Evolutionary conservation across 2,888 invertebrate genomes (phyloP), one percentile per base, ranked within the genome.

Genomic region (Lochmaea crataegi): DNA sequence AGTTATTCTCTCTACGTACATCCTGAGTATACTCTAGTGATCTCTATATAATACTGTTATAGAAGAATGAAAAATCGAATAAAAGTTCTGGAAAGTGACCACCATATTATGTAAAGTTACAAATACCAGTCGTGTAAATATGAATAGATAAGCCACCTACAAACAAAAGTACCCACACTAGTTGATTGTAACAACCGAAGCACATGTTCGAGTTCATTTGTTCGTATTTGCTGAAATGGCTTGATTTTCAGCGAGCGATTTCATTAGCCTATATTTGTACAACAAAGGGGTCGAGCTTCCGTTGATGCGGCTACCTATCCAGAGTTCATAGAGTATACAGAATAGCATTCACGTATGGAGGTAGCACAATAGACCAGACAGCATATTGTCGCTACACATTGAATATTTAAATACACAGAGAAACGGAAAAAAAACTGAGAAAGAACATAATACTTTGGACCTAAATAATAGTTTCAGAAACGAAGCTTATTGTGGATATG

Each of bases 261-360:
- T 79, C 80, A 78, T 79, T 78, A 79, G 79, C 78, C 78, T 78
- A 79, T 76, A 79, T 80, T 78, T 79, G 77, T 71, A 65, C 68
- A 74, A 80, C 79, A 80, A 80, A 72, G 72, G 79, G 80, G 68
- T 68, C 80, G 79, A 76, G 79, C 76, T 80, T 80, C 79, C 79
- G 75, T 72, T 64, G 74, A 64, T 66, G 70, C 76, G 78, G 63
- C 68, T 68, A 73, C 74, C 72, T 76, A 74, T 78, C 78, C 78
- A 79, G 79, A 79, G 80, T 80, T 80, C 80, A 80, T 76, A 77
- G 78, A 77, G 76, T 53, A 71, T 65, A 69, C 64, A 75, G 75
- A 73, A 75, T 72, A 57, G 60, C 73, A 73, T 74, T 69, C 69
- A 74, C 73, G 72, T 74, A 65, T 68, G 69, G 53, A 77, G 75